phyloP scores from a whole-genome alignment of 2,113 vertebrate genomes.

The Strix aluco region DNA sequence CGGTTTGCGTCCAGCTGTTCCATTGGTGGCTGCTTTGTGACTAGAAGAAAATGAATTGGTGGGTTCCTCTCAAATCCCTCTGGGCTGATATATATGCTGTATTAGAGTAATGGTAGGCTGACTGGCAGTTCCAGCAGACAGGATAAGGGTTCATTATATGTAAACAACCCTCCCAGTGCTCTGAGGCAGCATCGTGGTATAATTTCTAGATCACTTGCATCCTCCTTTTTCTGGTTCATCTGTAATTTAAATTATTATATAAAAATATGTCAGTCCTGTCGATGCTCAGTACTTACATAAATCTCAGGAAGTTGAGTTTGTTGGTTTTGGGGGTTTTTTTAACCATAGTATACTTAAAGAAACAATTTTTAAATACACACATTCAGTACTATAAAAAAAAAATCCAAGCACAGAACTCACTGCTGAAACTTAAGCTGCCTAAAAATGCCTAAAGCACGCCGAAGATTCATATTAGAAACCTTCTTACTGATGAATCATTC shows the following conservation, averaged over 20 bases:
- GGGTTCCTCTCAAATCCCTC: neutral
- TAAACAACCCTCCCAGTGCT: neutral
- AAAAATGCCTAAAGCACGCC: neutral
- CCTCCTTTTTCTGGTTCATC: neutral
- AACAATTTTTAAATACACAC: neutral
- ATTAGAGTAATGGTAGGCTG: neutral
- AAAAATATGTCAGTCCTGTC: neutral
- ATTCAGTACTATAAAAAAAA: neutral
- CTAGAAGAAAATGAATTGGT: neutral
- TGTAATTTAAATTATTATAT: conserved; percentile 3
- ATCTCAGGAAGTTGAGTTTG: neutral
- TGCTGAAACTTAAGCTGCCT: neutral
- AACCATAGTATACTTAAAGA: neutral
- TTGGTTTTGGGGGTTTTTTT: neutral
- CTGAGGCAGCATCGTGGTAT: neutral
- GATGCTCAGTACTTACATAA: neutral
- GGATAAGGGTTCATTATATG: neutral
- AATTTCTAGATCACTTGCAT: neutral
- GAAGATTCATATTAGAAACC: neutral
- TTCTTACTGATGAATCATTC: neutral
- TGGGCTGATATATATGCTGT: neutral
- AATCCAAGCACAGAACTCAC: neutral
- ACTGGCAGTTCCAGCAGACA: neutral
- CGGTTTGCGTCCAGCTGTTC: neutral
- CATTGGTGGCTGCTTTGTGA: neutral